Evolutionary conservation across 2,888 invertebrate species (phyloP), one percentile per base, ranked within the genome.

Genomic region (Sinopyrophorus schimmeli): DNA sequence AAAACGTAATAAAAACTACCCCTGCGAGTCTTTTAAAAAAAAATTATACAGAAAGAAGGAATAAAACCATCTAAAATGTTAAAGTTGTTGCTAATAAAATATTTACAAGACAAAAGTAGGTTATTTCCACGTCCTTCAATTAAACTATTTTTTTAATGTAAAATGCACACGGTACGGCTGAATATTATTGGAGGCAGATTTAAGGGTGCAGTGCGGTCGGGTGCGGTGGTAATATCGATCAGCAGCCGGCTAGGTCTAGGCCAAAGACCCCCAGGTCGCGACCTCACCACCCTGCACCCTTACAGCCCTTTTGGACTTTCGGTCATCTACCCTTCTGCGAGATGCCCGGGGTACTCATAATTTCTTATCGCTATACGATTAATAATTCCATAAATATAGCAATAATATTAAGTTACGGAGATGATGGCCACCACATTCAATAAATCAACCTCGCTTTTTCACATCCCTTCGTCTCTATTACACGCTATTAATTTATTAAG

Each of bases 191-290:
- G 43, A 10, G 39, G 46, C 42, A 14, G 47, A 41, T 43, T n/a
- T 43, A 43, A 37, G 47, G 42, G 52, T 47, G 47, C 47, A 52
- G 47, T 49, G 52, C 47, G 52, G 52, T 38, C 47, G 47, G 52
- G 47, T 52, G 51, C 43, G 52, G 52, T 52, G 43, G 20, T 44
- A 32, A 53, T 51, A 63, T 60, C 54, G 57, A 63, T 63, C 65
- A 28, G 48, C 32, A 44, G 41, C 42, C 58, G 56, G 57, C 59
- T 64, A 67, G 69, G 71, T 70, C 71, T 70, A 70, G 71, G 71
- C 68, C 77, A 79, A 76, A 76, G 76, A 77, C 79, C 78, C 76
- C 74, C 67, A 58, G 70, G 68, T 68, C 68, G 64, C 64, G 69
- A 70, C 56, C 53, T 48, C 53, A 40, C 53, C 55, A 53, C 52